phyloP scores from a whole-genome alignment of 2,888 invertebrate genomes.

The Hydropsyche betteni region DNA sequence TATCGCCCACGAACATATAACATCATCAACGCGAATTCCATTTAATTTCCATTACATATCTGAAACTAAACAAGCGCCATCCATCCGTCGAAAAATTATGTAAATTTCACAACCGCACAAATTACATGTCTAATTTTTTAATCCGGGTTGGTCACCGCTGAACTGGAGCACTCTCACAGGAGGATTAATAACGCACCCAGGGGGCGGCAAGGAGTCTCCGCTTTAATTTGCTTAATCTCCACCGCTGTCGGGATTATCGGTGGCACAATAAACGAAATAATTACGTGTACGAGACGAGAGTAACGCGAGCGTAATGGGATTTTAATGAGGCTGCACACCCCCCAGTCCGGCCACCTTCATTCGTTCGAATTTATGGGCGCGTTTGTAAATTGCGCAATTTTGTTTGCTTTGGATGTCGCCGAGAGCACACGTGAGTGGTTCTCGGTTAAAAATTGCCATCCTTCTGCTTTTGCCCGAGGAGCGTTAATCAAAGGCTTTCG shows the following conservation, averaged over 20 bases:
- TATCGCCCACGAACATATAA: too few relatives aligned
- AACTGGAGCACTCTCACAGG: not conserved
- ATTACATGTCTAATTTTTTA: too few relatives aligned
- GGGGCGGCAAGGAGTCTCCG: not conserved
- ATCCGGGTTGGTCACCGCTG: not conserved
- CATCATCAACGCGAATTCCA: too few relatives aligned
- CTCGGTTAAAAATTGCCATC: too few relatives aligned
- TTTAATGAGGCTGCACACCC: slow-evolving; percentile 5
- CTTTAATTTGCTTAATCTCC: slow-evolving; percentile 9
- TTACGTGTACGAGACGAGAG: not conserved
- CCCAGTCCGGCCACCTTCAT: not conserved
- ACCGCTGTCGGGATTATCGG: slow-evolving; percentile 3
- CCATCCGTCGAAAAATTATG: too few relatives aligned
- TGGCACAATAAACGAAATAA: slow-evolving; percentile 18
- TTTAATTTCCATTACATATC: too few relatives aligned
- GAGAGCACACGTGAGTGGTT: too few relatives aligned
- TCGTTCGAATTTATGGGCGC: slow-evolving; percentile 7
- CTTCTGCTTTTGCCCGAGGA: too few relatives aligned
- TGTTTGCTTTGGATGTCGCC: too few relatives aligned
- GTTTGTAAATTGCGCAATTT: not conserved
- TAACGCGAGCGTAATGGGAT: slow-evolving; percentile 19
- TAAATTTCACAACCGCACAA: too few relatives aligned
- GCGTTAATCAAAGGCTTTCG: too few relatives aligned
- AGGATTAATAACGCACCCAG: not conserved
- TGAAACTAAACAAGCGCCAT: too few relatives aligned